A percentile compares a stretch with the other conserved stretches of the same genome.
These are phyloP conservation scores for Neotoxoptera formosana DNA, from an alignment of 1,140 invertebrate species.

Conservation along the genomic window DNA sequence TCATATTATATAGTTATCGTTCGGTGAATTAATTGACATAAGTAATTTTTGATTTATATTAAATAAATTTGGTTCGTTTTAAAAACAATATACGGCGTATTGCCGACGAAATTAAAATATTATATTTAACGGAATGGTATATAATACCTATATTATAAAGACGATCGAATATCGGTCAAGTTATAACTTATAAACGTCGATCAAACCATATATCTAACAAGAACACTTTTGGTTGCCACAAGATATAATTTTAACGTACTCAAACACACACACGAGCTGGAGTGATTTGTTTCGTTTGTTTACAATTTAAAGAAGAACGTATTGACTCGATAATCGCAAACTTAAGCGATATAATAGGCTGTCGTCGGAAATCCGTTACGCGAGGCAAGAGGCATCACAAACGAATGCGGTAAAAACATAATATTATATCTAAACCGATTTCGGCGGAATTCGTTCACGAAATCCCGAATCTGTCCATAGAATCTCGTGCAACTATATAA, in stretches of 20 bases:
- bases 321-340: neutral
- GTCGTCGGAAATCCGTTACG: neutral
- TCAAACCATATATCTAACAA: neutral
- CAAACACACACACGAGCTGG: neutral
- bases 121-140: no score
- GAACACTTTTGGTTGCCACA: neutral
- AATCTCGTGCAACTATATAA: neutral
- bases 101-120: no score
- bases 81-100: no score
- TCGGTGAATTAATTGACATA: no score
- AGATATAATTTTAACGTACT: neutral
- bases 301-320: neutral
- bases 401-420: neutral
- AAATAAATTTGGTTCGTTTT: no score
- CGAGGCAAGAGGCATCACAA: neutral
- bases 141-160: no score
- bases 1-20: no score
- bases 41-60: no score
- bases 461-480: neutral
- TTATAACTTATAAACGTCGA: neutral
- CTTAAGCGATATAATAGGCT: no score
- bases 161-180: neutral
- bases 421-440: neutral
- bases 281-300: neutral
- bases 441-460: neutral